Percentiles rank a stretch among this genome's conserved stretches.
phyloP scores from a whole-genome alignment of 2,113 vertebrate genomes.

The Eulemur macaco region DNA sequence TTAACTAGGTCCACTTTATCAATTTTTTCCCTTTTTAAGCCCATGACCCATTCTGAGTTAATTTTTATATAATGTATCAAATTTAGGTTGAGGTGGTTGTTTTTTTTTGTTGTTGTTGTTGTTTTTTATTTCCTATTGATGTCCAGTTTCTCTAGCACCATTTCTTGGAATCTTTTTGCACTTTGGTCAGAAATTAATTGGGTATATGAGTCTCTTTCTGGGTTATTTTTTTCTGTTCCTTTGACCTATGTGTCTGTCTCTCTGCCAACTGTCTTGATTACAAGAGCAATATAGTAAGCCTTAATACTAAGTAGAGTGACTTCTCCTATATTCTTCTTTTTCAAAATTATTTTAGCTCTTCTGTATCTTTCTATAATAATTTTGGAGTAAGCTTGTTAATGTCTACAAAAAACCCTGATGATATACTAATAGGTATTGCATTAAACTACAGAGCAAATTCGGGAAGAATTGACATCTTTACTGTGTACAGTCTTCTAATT shows the following conservation, averaged over 20 bases:
- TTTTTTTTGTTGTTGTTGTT: neutral
- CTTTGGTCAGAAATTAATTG: neutral
- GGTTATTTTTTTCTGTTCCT: neutral
- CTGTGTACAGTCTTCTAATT: neutral
- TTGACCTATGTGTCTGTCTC: neutral
- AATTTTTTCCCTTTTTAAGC: neutral
- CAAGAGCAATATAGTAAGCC: neutral
- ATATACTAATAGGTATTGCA: neutral
- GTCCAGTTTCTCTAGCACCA: neutral
- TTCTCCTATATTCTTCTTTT: neutral
- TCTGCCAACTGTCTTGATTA: neutral
- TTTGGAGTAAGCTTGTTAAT: constrained; percentile 21
- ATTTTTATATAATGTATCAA: neutral
- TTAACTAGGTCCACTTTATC: neutral
- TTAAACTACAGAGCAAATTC: neutral
- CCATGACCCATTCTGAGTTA: neutral
- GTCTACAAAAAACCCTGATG: neutral
- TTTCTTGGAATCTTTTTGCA: neutral
- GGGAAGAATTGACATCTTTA: neutral
- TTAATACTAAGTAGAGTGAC: neutral
- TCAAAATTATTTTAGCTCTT: neutral
- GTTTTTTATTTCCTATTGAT: neutral
- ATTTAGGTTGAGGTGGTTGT: neutral
- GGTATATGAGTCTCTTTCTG: neutral
- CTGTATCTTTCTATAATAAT: neutral